phyloP scores from a whole-genome alignment of 2,888 invertebrate genomes.

The Crioceris asparagi region DNA sequence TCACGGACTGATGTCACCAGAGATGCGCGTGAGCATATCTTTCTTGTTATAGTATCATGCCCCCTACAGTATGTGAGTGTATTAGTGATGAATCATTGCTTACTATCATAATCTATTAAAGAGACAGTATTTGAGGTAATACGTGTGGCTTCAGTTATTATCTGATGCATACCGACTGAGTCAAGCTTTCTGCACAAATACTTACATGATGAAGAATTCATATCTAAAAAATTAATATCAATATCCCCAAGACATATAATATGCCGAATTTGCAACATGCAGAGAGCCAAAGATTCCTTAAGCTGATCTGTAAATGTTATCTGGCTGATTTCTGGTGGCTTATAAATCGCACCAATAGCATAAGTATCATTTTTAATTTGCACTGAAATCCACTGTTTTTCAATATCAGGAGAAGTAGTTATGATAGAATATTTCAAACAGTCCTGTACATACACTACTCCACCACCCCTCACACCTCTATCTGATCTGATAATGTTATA shows the following conservation, averaged over 20 bases:
- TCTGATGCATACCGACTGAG: background rate
- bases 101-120: slow-evolving; percentile 4
- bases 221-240: background rate
- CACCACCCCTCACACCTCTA: slow-evolving; percentile 4
- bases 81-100: background rate
- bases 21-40: too few species aligned
- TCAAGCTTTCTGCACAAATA: background rate
- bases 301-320: slow-evolving; percentile 2
- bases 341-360: slow-evolving; percentile 1
- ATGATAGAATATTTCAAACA: slow-evolving; percentile 2
- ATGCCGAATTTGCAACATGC: background rate
- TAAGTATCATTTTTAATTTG: background rate
- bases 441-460: slow-evolving; percentile 2
- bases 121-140: slow-evolving; percentile 2
- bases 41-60: too few species aligned
- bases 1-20: too few species aligned
- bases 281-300: background rate
- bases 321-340: background rate
- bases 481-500: slow-evolving; percentile 7
- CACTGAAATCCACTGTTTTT: background rate
- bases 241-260: slow-evolving; percentile 5
- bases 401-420: too few species aligned
- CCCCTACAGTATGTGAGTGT: background rate
- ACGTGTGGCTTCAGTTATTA: too few species aligned
- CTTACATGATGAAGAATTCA: slow-evolving; percentile 1